Evolutionary conservation across 2,888 invertebrate genomes (phyloP).

Genomic region (Diadromus collaris): DNA sequence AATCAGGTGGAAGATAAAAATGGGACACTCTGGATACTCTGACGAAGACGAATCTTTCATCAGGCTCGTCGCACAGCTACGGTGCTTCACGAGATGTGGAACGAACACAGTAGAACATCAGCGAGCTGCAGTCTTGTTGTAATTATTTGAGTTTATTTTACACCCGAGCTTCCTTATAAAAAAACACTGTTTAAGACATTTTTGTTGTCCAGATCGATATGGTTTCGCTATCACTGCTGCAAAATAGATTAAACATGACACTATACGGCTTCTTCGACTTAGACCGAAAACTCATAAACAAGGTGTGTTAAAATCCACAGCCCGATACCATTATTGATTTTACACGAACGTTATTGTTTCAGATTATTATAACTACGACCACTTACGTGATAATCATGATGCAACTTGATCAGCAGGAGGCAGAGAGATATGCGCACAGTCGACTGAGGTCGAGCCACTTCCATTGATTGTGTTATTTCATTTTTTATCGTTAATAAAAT

Average conservation of each 20-base stretch:
- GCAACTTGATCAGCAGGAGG: conserved; percentile 21
- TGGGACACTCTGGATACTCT: background rate
- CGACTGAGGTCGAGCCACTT: conserved; percentile 22
- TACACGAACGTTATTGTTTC: conserved; percentile 5
- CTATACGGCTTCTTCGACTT: conserved; percentile 38
- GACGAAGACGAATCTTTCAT: background rate
- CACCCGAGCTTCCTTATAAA: background rate
- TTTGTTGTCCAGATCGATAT: conserved; percentile 22
- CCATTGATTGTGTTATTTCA: conserved; percentile 6
- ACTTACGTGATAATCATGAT: conserved; percentile 33
- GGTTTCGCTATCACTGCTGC: conserved; percentile 41
- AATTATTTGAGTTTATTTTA: background rate
- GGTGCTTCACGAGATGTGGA: conserved; percentile 49
- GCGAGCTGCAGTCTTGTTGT: conserved; percentile 11
- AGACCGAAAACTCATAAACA: conserved; percentile 28
- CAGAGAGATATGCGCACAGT: background rate
- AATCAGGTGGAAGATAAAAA: too few relatives aligned
- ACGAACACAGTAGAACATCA: conserved; percentile 3
- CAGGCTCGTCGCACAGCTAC: conserved; percentile 39
- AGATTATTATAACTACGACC: conserved; percentile 21
- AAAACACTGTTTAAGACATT: background rate
- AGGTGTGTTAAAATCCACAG: conserved; percentile 25
- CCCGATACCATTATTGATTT: background rate
- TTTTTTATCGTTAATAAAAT: conserved; percentile 2
- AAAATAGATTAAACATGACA: conserved; percentile 21